phyloP scores from a whole-genome alignment of 2,888 invertebrate genomes.

The Cataglyphis rosenhaueri region DNA sequence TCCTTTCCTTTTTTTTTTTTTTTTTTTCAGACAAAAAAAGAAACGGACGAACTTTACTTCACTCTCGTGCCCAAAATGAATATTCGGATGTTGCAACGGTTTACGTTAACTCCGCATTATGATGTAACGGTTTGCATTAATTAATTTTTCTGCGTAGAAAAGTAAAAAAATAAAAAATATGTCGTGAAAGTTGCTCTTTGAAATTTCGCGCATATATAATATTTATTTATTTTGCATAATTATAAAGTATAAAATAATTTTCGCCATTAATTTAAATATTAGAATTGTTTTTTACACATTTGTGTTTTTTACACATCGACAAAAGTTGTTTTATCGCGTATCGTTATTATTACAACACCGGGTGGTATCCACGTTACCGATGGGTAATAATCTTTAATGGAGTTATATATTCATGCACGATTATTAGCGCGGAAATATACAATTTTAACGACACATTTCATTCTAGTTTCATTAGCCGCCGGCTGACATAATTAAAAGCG shows the following conservation, averaged over 20 bases:
- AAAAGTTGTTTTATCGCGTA: neutral
- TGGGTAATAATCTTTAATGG: neutral
- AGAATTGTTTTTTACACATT: neutral
- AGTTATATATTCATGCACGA: conserved; percentile 5
- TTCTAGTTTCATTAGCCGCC: conserved; percentile 31
- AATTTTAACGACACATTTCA: conserved; percentile 31
- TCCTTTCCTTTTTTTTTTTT: conserved; percentile 45
- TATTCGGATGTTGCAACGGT: conserved; percentile 30
- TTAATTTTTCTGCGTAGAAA: conserved; percentile 3
- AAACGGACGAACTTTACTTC: conserved; percentile 70
- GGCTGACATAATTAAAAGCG: conserved; percentile 40
- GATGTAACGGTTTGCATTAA: conserved; percentile 21
- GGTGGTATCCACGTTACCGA: neutral
- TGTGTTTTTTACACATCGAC: neutral
- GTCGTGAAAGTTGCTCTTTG: neutral
- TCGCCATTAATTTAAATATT: neutral
- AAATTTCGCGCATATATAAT: conserved; percentile 11
- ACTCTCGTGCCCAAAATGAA: conserved; percentile 60
- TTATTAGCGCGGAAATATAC: conserved; percentile 17
- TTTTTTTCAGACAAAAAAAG: conserved; percentile 51
- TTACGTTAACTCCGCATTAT: conserved; percentile 10
- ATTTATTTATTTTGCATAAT: neutral
- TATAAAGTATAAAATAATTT: neutral
- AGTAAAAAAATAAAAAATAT: neutral
- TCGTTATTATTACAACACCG: neutral